Conservation (phyloP, 2,797 vertebrate genomes). For the Melanotaenia parkinsoni region DNA sequence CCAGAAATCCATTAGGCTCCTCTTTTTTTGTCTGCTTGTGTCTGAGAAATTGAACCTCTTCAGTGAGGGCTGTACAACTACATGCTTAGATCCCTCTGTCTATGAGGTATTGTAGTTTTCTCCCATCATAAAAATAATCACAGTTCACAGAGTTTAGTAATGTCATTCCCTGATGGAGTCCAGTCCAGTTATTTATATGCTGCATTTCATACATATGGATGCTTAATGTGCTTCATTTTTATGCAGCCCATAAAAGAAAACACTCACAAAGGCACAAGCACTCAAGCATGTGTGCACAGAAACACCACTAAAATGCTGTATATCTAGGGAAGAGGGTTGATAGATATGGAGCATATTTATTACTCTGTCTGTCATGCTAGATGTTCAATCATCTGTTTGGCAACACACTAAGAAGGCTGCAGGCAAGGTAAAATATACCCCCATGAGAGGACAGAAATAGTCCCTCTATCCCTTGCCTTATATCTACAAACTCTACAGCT, state of each 20-base stretch:
- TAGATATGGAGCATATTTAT: constrained; percentile 27
- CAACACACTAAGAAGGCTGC: constrained; percentile 28
- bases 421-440: constrained; percentile 45
- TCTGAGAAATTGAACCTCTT: constrained; percentile 51
- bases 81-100: constrained; percentile 30
- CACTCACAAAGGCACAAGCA: constrained; percentile 12
- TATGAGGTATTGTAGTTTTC: constrained; percentile 28
- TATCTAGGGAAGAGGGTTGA: constrained; percentile 15
- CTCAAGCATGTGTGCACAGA: constrained; percentile 26
- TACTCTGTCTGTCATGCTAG: constrained; percentile 43
- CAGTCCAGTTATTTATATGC: constrained; percentile 42
- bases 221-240: constrained; percentile 29
- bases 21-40: constrained; percentile 45
- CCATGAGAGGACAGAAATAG: constrained; percentile 27
- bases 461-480: constrained; percentile 18
- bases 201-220: constrained; percentile 50
- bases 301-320: constrained; percentile 24
- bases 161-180: constrained; percentile 33
- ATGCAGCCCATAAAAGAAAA: constrained; percentile 30
- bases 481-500: constrained; percentile 21
- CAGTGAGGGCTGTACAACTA: constrained; percentile 16
- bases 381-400: constrained; percentile 52
- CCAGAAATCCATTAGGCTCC: constrained; percentile 66
- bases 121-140: constrained; percentile 31
- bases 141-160: constrained; percentile 41